A percentile compares a stretch with the other conserved stretches of the same genome.
Conservation (phyloP, 2,888 invertebrate genomes). For the Nomada lathburiana region DNA sequence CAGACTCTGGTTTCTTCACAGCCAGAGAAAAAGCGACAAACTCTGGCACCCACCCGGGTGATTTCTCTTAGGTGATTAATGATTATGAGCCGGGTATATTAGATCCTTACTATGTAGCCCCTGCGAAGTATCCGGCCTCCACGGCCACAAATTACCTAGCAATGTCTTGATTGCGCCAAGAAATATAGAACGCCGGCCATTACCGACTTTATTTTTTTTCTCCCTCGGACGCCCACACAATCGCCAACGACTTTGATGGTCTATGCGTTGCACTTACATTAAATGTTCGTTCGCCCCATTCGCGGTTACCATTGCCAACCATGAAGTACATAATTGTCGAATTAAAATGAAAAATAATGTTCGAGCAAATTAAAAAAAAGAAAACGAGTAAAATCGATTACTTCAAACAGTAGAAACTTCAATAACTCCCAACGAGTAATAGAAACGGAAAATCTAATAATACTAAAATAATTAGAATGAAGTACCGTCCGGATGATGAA, state of each 20-base stretch:
- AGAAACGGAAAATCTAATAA: too few species aligned
- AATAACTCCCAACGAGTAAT: too few species aligned
- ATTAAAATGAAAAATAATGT: too few species aligned
- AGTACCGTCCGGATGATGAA: too few species aligned
- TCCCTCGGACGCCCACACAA: background rate
- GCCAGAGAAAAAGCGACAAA: slow-evolving; percentile 51
- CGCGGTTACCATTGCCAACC: too few species aligned
- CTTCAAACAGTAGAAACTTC: too few species aligned
- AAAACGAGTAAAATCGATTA: too few species aligned
- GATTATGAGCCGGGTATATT: slow-evolving; percentile 83
- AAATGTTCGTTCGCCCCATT: too few species aligned
- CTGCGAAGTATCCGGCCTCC: slow-evolving; percentile 60
- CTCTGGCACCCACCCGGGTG: slow-evolving; percentile 45
- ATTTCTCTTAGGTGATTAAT: slow-evolving; percentile 81
- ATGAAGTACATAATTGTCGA: too few species aligned
- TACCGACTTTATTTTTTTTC: slow-evolving; percentile 43
- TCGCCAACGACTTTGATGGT: background rate
- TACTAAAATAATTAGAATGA: too few species aligned
- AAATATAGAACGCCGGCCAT: slow-evolving; percentile 52
- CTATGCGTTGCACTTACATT: background rate
- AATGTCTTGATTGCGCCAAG: slow-evolving; percentile 78
- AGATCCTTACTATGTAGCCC: slow-evolving; percentile 75
- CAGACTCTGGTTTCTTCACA: slow-evolving; percentile 22
- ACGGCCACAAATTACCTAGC: slow-evolving; percentile 77
- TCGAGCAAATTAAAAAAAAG: too few species aligned